These are phyloP conservation scores for Delichon dasypus DNA, from an alignment of 2,797 vertebrate genomes.

Conservation along the genomic window DNA sequence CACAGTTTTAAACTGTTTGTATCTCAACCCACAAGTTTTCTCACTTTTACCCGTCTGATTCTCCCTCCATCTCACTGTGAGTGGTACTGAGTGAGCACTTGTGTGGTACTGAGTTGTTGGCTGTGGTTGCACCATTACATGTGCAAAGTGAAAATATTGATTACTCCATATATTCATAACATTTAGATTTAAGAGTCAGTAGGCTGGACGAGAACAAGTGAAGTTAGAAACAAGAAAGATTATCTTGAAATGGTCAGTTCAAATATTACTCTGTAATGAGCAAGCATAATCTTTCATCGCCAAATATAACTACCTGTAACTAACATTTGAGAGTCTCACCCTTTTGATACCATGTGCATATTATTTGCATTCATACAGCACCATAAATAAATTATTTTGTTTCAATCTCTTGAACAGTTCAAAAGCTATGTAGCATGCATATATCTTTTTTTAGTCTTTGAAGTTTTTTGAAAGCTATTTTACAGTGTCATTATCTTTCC, in stretches of 20 bases:
- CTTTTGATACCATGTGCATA: neutral
- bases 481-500: constrained; percentile 46
- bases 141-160: neutral
- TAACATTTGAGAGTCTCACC: neutral
- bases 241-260: neutral
- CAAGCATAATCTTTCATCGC: neutral
- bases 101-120: neutral
- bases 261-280: neutral
- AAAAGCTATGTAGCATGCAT: neutral
- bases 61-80: too few relatives aligned
- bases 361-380: neutral
- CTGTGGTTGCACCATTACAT: neutral
- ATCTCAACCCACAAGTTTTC: neutral
- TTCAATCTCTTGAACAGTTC: neutral
- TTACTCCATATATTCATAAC: neutral
- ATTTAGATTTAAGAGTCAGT: neutral
- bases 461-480: constrained; percentile 46
- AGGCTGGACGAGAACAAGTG: neutral
- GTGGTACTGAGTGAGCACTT: neutral
- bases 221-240: neutral
- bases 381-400: neutral
- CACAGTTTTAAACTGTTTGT: neutral
- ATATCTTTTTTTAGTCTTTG: constrained; percentile 23
- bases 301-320: neutral
- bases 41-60: neutral